Conservation (phyloP, 1,140 invertebrate species). For the Ceratina calcarata region DNA sequence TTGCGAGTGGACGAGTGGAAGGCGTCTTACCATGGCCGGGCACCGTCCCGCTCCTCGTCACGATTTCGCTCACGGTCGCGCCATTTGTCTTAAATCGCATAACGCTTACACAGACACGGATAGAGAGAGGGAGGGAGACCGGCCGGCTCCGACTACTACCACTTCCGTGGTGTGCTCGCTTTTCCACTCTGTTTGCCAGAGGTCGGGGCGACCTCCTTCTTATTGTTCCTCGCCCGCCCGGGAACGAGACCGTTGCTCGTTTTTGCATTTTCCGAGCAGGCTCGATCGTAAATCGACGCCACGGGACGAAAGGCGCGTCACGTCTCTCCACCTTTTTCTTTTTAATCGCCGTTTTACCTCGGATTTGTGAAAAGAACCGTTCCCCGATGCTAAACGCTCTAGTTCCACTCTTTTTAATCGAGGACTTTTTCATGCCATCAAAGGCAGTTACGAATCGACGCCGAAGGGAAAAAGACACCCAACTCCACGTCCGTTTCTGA, state of each 20-base stretch:
- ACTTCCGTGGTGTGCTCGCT: constrained; percentile 18
- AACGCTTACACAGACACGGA: constrained; percentile 66
- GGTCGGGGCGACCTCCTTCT: constrained; percentile 24
- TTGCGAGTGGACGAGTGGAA: constrained; percentile 57
- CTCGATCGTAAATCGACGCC: constrained; percentile 25
- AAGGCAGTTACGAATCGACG: too few species aligned
- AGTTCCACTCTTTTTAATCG: too few species aligned
- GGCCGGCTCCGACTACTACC: constrained; percentile 26
- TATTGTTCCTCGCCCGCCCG: constrained; percentile 17
- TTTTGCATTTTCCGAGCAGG: constrained; percentile 26
- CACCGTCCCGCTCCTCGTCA: too few species aligned
- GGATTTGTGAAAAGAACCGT: too few species aligned
- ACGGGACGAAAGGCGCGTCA: not conserved
- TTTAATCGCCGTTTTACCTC: constrained; percentile 2
- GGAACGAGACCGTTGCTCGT: not conserved
- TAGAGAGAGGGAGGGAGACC: too few species aligned
- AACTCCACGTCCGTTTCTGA: too few species aligned
- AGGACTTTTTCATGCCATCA: too few species aligned
- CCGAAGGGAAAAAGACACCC: too few species aligned
- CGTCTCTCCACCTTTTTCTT: not conserved
- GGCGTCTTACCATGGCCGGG: too few species aligned
- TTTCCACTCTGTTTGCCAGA: constrained; percentile 38
- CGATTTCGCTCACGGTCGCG: constrained; percentile 68
- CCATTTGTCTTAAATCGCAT: constrained; percentile 78
- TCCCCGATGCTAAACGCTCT: too few species aligned